These are phyloP conservation scores for Drusus annulatus DNA, from an alignment of 1,140 invertebrate genomes.

Conservation along the genomic window DNA sequence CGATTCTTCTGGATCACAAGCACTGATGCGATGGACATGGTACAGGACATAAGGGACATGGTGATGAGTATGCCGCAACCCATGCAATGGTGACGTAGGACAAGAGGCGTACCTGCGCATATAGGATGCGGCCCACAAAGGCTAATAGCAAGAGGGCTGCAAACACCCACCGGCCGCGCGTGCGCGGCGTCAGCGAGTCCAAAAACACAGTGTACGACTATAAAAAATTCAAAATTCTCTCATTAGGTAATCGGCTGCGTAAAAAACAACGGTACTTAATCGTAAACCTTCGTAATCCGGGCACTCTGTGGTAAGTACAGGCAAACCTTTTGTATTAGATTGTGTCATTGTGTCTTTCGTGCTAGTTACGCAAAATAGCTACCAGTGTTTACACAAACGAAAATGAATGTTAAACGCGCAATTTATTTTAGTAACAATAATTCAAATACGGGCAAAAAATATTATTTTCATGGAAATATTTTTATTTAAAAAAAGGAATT, in stretches of 20 bases:
- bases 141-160: conserved; percentile 61
- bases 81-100: conserved; percentile 52
- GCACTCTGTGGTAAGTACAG: too few relatives aligned
- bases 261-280: too few relatives aligned
- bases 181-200: conserved; percentile 70
- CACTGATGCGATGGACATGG: not conserved
- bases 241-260: conserved; percentile 15
- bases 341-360: too few relatives aligned
- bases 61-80: conserved; percentile 54
- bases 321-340: not conserved
- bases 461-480: too few relatives aligned
- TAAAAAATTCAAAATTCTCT: conserved; percentile 47
- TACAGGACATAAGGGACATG: not conserved
- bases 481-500: too few relatives aligned
- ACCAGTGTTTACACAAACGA: too few relatives aligned
- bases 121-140: conserved; percentile 64
- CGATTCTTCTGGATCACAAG: too few relatives aligned
- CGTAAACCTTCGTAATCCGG: too few relatives aligned
- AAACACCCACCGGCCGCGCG: conserved; percentile 61
- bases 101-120: conserved; percentile 63
- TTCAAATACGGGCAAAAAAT: too few relatives aligned
- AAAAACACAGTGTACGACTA: conserved; percentile 58
- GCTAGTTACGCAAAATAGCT: too few relatives aligned
- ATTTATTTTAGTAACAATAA: too few relatives aligned
- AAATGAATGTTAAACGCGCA: too few relatives aligned